These are phyloP conservation scores for Drosophila kikkawai DNA, from an alignment of 1,140 invertebrate species.

Conservation along the genomic window DNA sequence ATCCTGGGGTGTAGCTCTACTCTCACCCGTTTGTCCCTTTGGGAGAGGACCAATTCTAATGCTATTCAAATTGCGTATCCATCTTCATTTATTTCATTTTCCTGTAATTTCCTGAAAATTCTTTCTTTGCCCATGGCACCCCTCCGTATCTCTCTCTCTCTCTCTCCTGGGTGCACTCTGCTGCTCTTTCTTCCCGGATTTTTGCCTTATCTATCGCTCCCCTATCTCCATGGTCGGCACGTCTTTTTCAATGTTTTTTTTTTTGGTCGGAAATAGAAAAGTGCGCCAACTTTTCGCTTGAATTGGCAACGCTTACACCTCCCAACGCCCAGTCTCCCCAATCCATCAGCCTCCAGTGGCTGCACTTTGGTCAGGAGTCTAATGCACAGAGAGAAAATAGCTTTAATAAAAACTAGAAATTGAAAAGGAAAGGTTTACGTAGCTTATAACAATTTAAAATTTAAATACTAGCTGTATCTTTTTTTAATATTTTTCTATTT, in stretches of 20 bases:
- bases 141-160: neutral
- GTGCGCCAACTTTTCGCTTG: slow-evolving; percentile 81
- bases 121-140: slow-evolving; percentile 49
- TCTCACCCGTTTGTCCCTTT: neutral
- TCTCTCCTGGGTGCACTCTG: slow-evolving; percentile 3
- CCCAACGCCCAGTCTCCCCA: slow-evolving; percentile 11
- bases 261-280: slow-evolving; percentile 75
- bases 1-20: neutral
- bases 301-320: slow-evolving; percentile 80
- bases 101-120: slow-evolving; percentile 81
- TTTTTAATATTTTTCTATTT: neutral
- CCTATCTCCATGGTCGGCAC: slow-evolving; percentile 44
- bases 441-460: neutral
- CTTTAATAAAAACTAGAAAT: neutral
- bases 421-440: neutral
- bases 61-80: slow-evolving; percentile 83
- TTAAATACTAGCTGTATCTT: too few relatives aligned
- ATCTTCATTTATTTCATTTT: slow-evolving; percentile 84
- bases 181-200: neutral
- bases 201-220: slow-evolving; percentile 13
- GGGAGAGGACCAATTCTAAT: slow-evolving; percentile 63
- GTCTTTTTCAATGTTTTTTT: slow-evolving; percentile 48
- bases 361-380: slow-evolving; percentile 42
- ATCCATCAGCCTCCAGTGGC: slow-evolving; percentile 17
- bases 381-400: neutral